phyloP scores from a whole-genome alignment of 1,140 invertebrate genomes.

The Neotoxoptera formosana region DNA sequence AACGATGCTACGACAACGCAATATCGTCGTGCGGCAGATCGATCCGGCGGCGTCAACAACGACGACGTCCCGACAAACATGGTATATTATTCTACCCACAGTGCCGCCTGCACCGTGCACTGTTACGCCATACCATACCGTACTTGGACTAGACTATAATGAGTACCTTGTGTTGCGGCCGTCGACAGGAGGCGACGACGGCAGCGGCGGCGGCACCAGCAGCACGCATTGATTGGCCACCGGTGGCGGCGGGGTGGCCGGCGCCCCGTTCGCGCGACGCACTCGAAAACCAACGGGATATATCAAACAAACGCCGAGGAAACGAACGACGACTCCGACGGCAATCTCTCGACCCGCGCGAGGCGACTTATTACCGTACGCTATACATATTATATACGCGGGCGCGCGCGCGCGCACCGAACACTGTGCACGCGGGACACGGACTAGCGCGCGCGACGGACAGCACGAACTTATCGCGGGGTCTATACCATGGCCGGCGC shows the following conservation, averaged over 20 bases:
- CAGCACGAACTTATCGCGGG: neutral
- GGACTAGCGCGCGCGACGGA: neutral
- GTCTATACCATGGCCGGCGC: neutral
- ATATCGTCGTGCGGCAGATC: neutral
- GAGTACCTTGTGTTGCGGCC: slow-evolving; percentile 32
- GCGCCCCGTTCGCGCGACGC: slow-evolving; percentile 40
- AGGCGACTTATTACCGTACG: neutral
- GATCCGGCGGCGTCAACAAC: neutral
- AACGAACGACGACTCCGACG: slow-evolving; percentile 6
- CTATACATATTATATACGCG: neutral
- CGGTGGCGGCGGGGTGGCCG: slow-evolving; percentile 47
- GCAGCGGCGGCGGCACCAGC: neutral
- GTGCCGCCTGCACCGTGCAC: neutral
- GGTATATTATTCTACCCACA: neutral
- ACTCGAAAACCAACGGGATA: slow-evolving; percentile 16
- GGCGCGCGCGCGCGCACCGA: slow-evolving; percentile 6
- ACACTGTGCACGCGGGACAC: neutral
- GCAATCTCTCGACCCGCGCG: neutral
- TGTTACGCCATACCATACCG: neutral
- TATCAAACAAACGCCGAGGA: neutral
- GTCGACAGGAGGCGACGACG: slow-evolving; percentile 35
- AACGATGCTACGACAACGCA: too few species aligned
- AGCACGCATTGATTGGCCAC: slow-evolving; percentile 56
- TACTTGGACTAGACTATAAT: neutral
- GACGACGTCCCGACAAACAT: neutral